Percentiles rank a stretch among this genome's conserved stretches.
These are phyloP conservation scores for Apotomis betuletana DNA, from an alignment of 2,888 invertebrate species.

Conservation along the genomic window DNA sequence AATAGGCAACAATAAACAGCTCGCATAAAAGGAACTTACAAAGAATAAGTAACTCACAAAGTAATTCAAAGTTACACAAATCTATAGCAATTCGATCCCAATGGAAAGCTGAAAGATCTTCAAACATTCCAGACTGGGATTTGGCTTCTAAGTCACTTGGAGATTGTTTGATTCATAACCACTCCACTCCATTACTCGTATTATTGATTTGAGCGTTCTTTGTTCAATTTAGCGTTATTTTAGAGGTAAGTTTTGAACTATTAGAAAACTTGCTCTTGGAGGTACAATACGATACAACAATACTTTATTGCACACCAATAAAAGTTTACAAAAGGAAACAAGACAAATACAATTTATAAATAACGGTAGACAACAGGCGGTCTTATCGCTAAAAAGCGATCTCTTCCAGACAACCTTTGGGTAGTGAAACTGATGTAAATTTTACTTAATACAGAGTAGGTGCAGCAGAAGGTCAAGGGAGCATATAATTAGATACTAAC, in stretches of 20 bases:
- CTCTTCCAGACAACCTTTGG: too few relatives aligned
- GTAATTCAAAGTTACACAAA: conserved; percentile 26
- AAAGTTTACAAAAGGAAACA: too few relatives aligned
- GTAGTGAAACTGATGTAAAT: too few relatives aligned
- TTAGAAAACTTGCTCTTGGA: not conserved
- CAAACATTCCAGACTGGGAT: conserved; percentile 50
- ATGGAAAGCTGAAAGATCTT: conserved; percentile 32
- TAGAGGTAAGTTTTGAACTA: not conserved
- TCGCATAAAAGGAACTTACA: conserved; percentile 5
- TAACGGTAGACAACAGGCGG: too few relatives aligned
- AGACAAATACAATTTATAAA: too few relatives aligned
- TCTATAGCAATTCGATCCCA: conserved; percentile 30
- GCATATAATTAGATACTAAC: too few relatives aligned
- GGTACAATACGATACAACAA: too few relatives aligned
- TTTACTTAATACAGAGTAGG: too few relatives aligned
- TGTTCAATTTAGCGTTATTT: conserved; percentile 32
- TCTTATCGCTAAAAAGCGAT: too few relatives aligned
- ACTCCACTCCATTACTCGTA: conserved; percentile 40
- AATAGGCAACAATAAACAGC: conserved; percentile 5
- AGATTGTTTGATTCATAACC: conserved; percentile 47
- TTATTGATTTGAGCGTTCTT: conserved; percentile 43
- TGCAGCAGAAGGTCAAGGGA: too few relatives aligned
- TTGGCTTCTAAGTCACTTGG: conserved; percentile 51
- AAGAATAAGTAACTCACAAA: conserved; percentile 24
- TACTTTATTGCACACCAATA: too few relatives aligned